These are phyloP conservation scores for Bettongia penicillata DNA, from an alignment of 2,113 vertebrate species.

Conservation along the genomic window DNA sequence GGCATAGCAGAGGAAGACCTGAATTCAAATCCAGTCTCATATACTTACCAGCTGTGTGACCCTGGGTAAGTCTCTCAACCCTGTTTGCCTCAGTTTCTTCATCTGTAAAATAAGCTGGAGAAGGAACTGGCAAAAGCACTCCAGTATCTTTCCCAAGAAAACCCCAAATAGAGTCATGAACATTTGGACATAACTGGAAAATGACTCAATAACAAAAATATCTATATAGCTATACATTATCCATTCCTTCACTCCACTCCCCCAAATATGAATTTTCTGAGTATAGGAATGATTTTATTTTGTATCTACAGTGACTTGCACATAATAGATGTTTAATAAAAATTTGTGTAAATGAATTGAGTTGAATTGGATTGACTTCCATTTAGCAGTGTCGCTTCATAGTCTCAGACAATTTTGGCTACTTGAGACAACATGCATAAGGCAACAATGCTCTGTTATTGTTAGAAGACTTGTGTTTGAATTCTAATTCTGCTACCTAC, in stretches of 20 bases:
- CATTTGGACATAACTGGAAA: not conserved
- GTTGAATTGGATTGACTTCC: not conserved
- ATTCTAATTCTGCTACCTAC: not conserved
- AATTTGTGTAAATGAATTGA: not conserved
- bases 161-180: not conserved
- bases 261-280: not conserved
- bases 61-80: not conserved
- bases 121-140: not conserved
- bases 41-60: not conserved
- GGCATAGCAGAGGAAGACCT: not conserved
- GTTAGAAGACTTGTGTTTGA: not conserved
- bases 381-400: not conserved
- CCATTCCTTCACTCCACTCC: not conserved
- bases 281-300: not conserved
- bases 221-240: not conserved
- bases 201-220: not conserved
- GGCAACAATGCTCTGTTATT: not conserved
- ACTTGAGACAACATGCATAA: not conserved
- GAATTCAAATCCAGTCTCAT: not conserved
- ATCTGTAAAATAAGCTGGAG: not conserved
- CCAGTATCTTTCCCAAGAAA: not conserved
- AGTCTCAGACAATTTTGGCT: not conserved
- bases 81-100: not conserved
- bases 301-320: not conserved
- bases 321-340: not conserved